Conservation (phyloP, 2,113 vertebrate genomes). For the Puntigrus tetrazona region DNA sequence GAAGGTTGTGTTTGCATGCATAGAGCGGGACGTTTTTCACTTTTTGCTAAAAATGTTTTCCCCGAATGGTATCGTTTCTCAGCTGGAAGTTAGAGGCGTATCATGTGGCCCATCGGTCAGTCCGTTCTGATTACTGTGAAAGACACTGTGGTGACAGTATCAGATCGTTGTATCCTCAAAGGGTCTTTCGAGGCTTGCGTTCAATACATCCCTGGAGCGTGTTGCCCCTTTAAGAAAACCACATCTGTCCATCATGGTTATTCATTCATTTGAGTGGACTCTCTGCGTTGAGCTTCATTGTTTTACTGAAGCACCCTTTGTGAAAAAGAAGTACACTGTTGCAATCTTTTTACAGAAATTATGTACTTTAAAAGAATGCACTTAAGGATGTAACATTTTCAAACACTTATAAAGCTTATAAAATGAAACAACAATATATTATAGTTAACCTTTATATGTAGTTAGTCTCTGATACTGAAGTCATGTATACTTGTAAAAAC, state of each 20-base stretch:
- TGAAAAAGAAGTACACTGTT: not conserved
- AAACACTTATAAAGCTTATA: not conserved
- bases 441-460: not conserved
- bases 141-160: conserved; percentile 64
- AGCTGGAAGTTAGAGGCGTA: conserved; percentile 65
- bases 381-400: not conserved
- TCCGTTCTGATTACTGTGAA: conserved; percentile 70
- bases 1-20: not conserved
- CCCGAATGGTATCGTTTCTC: conserved; percentile 26
- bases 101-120: conserved; percentile 67
- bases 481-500: not conserved
- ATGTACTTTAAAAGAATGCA: not conserved
- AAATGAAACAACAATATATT: not conserved
- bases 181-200: conserved; percentile 66
- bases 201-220: conserved; percentile 61
- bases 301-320: not conserved
- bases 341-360: not conserved
- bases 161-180: conserved; percentile 71
- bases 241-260: conserved; percentile 48
- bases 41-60: no score
- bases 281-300: conserved; percentile 18
- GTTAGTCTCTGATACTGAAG: not conserved
- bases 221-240: conserved; percentile 41
- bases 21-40: not conserved
- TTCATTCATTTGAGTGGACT: conserved; percentile 47